A percentile compares a stretch with the other conserved stretches of the same genome.
Conservation (phyloP, 1,140 invertebrate species). For the Lordiphosa stackelbergi region DNA sequence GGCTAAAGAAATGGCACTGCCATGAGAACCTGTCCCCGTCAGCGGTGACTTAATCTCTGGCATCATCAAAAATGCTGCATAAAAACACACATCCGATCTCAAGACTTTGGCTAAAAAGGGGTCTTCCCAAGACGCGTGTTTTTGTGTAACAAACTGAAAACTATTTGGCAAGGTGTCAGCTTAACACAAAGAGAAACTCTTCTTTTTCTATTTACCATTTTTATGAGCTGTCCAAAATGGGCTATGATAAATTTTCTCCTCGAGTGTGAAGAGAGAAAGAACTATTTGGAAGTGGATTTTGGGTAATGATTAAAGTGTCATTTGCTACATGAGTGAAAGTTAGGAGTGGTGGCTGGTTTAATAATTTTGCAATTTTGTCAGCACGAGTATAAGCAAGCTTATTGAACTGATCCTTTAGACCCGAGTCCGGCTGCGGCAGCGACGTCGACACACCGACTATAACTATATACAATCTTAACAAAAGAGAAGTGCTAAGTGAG, state of each 20-base stretch:
- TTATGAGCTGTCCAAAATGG: constrained; percentile 47
- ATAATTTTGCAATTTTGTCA: too few species aligned
- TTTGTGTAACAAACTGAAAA: constrained; percentile 18
- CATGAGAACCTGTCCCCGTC: constrained; percentile 61
- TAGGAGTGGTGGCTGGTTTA: too few species aligned
- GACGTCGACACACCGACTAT: too few species aligned
- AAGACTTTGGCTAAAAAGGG: neutral
- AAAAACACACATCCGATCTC: constrained; percentile 42
- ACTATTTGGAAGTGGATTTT: neutral
- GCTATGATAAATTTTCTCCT: constrained; percentile 28
- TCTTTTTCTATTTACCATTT: constrained; percentile 19
- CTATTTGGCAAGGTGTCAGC: constrained; percentile 69
- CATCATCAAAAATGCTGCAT: constrained; percentile 57
- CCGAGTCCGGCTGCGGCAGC: too few species aligned
- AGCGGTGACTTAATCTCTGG: constrained; percentile 58
- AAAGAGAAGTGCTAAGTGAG: too few species aligned
- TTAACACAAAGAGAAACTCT: constrained; percentile 51
- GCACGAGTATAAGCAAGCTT: too few species aligned
- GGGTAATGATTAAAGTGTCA: constrained; percentile 31
- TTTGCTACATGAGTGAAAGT: constrained; percentile 11
- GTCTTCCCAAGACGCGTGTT: constrained; percentile 11
- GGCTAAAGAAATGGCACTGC: constrained; percentile 63
- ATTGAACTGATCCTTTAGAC: too few species aligned
- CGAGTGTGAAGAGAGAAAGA: constrained; percentile 23
- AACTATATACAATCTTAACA: too few species aligned